Base-by-base conservation (phyloP, 2,113 vertebrate species). In the Psophia crepitans region DNA sequence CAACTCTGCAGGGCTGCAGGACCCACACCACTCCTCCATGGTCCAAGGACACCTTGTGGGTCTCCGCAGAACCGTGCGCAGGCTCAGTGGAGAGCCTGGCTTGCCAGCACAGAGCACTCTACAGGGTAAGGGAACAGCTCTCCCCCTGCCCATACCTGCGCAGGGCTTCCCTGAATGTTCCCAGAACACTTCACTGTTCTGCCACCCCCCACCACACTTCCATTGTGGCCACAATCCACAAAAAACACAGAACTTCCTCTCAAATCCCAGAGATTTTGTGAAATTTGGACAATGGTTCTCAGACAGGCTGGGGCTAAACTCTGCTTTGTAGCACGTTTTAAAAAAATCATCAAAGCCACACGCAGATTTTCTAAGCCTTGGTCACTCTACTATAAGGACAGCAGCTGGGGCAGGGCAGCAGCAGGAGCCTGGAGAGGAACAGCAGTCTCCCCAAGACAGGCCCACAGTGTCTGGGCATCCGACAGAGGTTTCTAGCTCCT, bases 1-100 rank as follows among this genome's bases (percentile, higher is more conserved):
- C 0, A 0, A 53, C 8, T 5, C 1, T 0, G 8, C 5, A 1
- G 13, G 12, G 39, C 39, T 13, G 33, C 35, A 30, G 28, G 21
- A 66, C n/a, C 16, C 2, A 0, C 16, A 32, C 8, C 17, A 1
- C 24, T 39, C n/a, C 61, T 30, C 11, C 0, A 0, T 4, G 5
- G 16, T 24, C 8, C n/a, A 18, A 12, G 9, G 28, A 21, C 28
- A 26, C 6, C 14, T 5, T 1, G 0, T 12, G 5, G n/a, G 9
- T 26, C 39, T 22, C 30, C 1, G 8, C 33, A 44, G 37, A 65
- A 28, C 7, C 5, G 10, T 0, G 0, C 11, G 26, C 1, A 2
- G 33, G 56, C 21, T 22, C 1, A 1, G 37, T 4, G 0, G 30
- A 19, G 4, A 28, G 5, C 19, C 7, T 17, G 7, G 26, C 33